Base-by-base conservation (phyloP, 1,140 invertebrate species). In the Paracyclopina nana region DNA sequence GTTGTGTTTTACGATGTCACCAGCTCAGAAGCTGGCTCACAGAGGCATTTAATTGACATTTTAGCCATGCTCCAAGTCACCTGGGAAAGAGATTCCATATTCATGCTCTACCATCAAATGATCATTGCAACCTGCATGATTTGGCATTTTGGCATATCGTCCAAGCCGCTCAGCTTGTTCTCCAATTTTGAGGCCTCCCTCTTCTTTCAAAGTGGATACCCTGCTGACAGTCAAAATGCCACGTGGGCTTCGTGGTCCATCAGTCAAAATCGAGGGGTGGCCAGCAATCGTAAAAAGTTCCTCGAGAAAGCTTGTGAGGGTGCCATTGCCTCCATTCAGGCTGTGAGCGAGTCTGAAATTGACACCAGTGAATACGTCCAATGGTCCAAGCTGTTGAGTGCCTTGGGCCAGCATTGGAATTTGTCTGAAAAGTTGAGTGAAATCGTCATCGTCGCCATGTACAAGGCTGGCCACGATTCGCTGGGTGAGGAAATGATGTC, bases 191-290 rank as follows among this genome's bases (percentile, higher is more conserved):
- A 38, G 34, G 14, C 34, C 34, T 16, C 14, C 34, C 2, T 38
- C 34, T 38, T 38, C 20, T 38, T 38, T 20, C 34, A 38, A 38
- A 38, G 34, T 20, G 34, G 20, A 38, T n/a, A n/a, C n/a, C n/a
- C n/a, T n/a, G n/a, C n/a, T n/a, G n/a, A n/a, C n/a, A n/a, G n/a
- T n/a, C n/a, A n/a, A n/a, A n/a, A n/a, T n/a, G n/a, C n/a, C n/a
- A n/a, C n/a, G n/a, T n/a, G n/a, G n/a, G 8, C 34, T 3, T 38
- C 34, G n/a, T 16, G n/a, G n/a, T 38, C 34, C 5, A 38, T 38
- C 5, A 20, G 34, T 20, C 34, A 38, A 38, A 38, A 38, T 20
- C n/a, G n/a, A n/a, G 14, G n/a, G n/a, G n/a, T 38, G 14, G n/a
- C n/a, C 20, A n/a, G 20, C 34, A 38, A 16, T 38, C 34, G 34